phyloP scores from a whole-genome alignment of 1,140 invertebrate genomes.

The Megalopta genalis region DNA sequence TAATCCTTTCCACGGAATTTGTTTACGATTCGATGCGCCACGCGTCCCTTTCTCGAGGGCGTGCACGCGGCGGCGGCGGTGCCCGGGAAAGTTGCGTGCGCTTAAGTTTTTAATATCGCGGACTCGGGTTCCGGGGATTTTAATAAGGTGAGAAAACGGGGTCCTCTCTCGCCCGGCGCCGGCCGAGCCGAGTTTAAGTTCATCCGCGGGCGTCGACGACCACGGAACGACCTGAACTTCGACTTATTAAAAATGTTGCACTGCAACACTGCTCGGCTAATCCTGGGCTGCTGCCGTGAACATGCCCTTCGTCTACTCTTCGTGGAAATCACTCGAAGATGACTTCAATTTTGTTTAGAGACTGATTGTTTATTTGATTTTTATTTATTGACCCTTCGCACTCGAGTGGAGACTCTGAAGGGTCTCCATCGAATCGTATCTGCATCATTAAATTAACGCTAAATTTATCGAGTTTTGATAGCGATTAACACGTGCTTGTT shows the following conservation, averaged over 20 bases:
- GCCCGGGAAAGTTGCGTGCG: neutral
- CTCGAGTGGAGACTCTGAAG: too few relatives aligned
- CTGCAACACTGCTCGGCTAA: neutral
- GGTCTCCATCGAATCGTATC: too few relatives aligned
- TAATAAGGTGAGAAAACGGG: constrained; percentile 39
- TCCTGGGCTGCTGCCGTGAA: neutral
- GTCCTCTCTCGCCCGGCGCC: neutral
- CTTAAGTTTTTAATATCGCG: constrained; percentile 24
- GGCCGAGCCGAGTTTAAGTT: constrained; percentile 7
- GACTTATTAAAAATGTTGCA: constrained; percentile 41
- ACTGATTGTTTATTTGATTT: too few relatives aligned
- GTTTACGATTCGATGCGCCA: neutral
- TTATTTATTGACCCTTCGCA: too few relatives aligned
- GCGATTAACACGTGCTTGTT: too few relatives aligned
- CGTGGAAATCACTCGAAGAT: too few relatives aligned
- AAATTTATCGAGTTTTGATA: too few relatives aligned
- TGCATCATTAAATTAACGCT: too few relatives aligned
- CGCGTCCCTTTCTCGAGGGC: neutral
- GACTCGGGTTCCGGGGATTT: constrained; percentile 15
- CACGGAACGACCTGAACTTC: constrained; percentile 25
- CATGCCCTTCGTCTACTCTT: too few relatives aligned
- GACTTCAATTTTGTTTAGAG: too few relatives aligned
- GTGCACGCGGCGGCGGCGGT: too few relatives aligned
- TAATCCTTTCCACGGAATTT: neutral
- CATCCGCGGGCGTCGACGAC: constrained; percentile 24